Evolutionary conservation across 1,140 invertebrate species (phyloP).

Genomic region (Teleopsis dalmanni): DNA sequence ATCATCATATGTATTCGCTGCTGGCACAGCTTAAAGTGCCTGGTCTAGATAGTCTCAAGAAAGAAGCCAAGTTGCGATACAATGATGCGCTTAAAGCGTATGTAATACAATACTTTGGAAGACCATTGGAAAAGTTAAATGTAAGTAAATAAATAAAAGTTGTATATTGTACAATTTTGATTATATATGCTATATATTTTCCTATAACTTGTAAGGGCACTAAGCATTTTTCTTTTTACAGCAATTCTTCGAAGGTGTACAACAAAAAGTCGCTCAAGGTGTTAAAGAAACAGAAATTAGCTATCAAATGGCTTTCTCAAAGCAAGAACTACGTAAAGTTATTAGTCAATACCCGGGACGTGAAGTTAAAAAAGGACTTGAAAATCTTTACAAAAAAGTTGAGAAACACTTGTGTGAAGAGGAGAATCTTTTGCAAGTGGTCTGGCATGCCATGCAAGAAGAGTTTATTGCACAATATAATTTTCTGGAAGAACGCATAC

Average conservation of each 20-base stretch:
- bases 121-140: constrained; percentile 92
- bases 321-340: constrained; percentile 91
- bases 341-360: constrained; percentile 91
- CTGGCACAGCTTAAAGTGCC: constrained; percentile 85
- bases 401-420: constrained; percentile 96
- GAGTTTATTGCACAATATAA: constrained; percentile 98
- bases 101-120: constrained; percentile 89
- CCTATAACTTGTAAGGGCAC: not conserved
- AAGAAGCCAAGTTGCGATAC: constrained; percentile 88
- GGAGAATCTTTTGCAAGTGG: constrained; percentile 88
- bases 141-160: no score
- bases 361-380: constrained; percentile 93
- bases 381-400: constrained; percentile 92
- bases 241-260: constrained; percentile 92
- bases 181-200: not conserved
- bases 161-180: no score
- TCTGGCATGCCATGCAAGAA: constrained; percentile 99
- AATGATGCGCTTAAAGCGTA: constrained; percentile 84
- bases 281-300: constrained; percentile 96
- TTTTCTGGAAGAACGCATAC: constrained; percentile 86
- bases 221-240: constrained; percentile 44
- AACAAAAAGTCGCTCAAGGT: constrained; percentile 82
- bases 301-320: constrained; percentile 95
- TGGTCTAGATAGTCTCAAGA: constrained; percentile 78
- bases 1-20: constrained; percentile 84